Base-by-base conservation (phyloP, 92 coral and sea anemone genomes). In the Desmophyllum pertusum region DNA sequence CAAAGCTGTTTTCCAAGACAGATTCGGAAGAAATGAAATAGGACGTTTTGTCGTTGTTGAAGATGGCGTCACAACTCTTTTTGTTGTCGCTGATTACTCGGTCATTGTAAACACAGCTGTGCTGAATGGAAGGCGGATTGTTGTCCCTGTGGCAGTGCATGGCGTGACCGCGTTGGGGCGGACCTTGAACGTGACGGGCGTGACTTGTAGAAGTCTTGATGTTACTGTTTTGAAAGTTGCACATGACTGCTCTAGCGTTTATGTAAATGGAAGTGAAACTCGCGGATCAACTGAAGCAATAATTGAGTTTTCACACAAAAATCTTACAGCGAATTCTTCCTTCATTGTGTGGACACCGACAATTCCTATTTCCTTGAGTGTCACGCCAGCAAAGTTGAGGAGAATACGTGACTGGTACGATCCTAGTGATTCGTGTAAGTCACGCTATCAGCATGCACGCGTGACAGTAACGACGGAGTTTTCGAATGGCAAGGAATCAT, bases 371-470 rank as follows among this genome's bases (percentile, higher is more conserved):
- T 9, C 75, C 31, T 46, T 88, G 48, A 35, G 48, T 51, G 88
- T 80, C 29, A 81, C 84, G 31, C 88, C 76, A 33, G 64, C 80
- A 29, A 45, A 76, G n/a, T 61, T 88, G 21, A 88, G 70, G 66
- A 85, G 70, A 78, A 73, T 88, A 41, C 85, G 76, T 41, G 81
- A 78, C 81, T 88, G 91, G 91, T 79, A 43, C 50, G 91, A 88
- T 75, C 81, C 88, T 10, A n/a, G 36, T 33, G 53, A 88, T 42
- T 88, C 85, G n/a, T 88, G 91, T 21, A 77, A 59, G 81, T 55
- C 88, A 53, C 91, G 88, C 69, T 89, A 89, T 73, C 92, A 89
- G 72, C 92, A 89, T 38, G 85, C 92, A 23, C 86, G 79, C 86
- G 62, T 89, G 82, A 85, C 37, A 63, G 89, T 75, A 10, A 79